Conservation (phyloP, 2,113 vertebrate species). For the Sceloporus undulatus region DNA sequence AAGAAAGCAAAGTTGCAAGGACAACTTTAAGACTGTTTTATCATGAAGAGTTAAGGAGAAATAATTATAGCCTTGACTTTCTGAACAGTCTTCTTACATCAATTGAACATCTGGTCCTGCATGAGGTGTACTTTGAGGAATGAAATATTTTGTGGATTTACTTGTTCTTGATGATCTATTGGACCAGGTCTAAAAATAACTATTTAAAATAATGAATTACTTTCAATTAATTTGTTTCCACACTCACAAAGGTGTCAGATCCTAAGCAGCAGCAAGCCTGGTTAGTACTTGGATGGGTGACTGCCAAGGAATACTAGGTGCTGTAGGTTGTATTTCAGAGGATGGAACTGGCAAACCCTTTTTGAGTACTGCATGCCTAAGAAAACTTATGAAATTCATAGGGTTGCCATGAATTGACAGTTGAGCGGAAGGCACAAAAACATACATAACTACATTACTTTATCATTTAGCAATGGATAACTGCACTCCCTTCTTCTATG, state of each 20-base stretch:
- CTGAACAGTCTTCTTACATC: conserved; percentile 3
- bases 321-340: too few relatives aligned
- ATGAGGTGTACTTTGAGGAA: background rate
- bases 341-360: too few relatives aligned
- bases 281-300: too few relatives aligned
- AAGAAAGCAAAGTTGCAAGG: conserved; percentile 50
- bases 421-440: too few relatives aligned
- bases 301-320: too few relatives aligned
- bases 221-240: background rate
- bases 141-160: background rate
- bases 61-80: background rate
- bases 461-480: too few relatives aligned
- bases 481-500: too few relatives aligned
- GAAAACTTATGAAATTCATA: too few relatives aligned
- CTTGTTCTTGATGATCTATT: background rate
- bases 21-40: conserved; percentile 41
- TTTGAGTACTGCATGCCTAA: too few relatives aligned
- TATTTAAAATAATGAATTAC: background rate
- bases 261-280: too few relatives aligned
- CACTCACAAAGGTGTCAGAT: background rate
- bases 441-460: too few relatives aligned
- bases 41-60: conserved; percentile 14
- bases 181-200: background rate
- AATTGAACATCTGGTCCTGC: conserved; percentile 19
- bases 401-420: too few relatives aligned